Evolutionary conservation across 2,113 vertebrate genomes (phyloP), one percentile per base, ranked within the genome.

Genomic region (Mus spicilegus): DNA sequence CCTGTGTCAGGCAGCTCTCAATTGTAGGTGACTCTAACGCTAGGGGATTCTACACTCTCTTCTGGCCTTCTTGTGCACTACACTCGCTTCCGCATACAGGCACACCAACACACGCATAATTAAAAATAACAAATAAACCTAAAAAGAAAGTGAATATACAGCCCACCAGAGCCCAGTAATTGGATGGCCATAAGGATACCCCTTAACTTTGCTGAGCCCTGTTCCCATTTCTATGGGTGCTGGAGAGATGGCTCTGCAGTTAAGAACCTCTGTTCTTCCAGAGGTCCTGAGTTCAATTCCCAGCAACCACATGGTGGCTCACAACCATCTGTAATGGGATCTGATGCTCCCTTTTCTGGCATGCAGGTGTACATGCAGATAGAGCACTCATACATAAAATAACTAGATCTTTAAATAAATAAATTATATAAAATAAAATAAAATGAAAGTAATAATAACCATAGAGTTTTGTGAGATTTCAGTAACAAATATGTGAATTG

Each of bases 401-500:
- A 56, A 16, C 56, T 56, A 56, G 12, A 56, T 16, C 12, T 56
- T 56, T 63, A 73, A 51, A 56, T 56, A 56, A 56, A 56, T 56
- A 56, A 56, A 56, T 16, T 56, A 56, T 56, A 12, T 56, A 56
- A 56, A 56, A 54, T 54, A 54, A 58, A 58, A 58, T 63, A 63
- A 63, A 63, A 63, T 63, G 24, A 22, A 22, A 67, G 67, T 76
- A 63, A 46, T 72, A 67, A 77, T 33, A 65, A 54, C 36, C 28
- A 30, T n/a, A 82, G 10, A 46, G 11, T 30, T 36, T 58, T 73
- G 16, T 94, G 69, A 95, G 72, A 77, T 33, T 95, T 95, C 26
- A 90, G 54, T 81, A 56, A 92, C 42, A 80, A 93, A 61, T 42
- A 84, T 81, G 39, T 81, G 16, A 87, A 87, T 85, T 84, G n/a